Conservation (phyloP, 2,888 invertebrate genomes). For the Yponomeuta malinellus region DNA sequence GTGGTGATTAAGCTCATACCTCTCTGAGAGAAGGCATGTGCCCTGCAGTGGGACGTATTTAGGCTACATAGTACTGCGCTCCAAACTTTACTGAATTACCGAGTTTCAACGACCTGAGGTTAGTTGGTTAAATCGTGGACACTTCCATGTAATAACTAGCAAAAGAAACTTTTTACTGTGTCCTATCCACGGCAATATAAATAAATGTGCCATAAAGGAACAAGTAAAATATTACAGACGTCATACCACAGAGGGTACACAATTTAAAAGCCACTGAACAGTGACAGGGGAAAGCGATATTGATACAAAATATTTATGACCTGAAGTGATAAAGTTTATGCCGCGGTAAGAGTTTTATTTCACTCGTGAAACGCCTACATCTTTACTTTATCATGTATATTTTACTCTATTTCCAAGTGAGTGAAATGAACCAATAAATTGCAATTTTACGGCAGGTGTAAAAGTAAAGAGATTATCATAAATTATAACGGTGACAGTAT, state of each 20-base stretch:
- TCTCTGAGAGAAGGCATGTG: too few relatives aligned
- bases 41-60: too few relatives aligned
- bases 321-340: slow-evolving; percentile 65
- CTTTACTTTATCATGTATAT: slow-evolving; percentile 22
- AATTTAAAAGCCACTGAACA: slow-evolving; percentile 34
- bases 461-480: slow-evolving; percentile 14
- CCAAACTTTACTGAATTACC: too few relatives aligned
- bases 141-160: too few relatives aligned
- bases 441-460: slow-evolving; percentile 14
- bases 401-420: slow-evolving; percentile 20
- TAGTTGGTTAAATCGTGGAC: too few relatives aligned
- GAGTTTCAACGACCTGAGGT: too few relatives aligned
- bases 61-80: too few relatives aligned
- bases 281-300: slow-evolving; percentile 44
- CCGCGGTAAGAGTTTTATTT: slow-evolving; percentile 67
- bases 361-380: slow-evolving; percentile 46
- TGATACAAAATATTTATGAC: slow-evolving; percentile 64
- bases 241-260: not conserved
- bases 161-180: too few relatives aligned
- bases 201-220: too few relatives aligned
- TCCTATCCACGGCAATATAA: too few relatives aligned
- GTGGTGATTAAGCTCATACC: too few relatives aligned
- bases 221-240: slow-evolving; percentile 4
- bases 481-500: slow-evolving; percentile 11
- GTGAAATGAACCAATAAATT: slow-evolving; percentile 18